Evolutionary conservation across 2,797 vertebrate species (phyloP), one percentile per base, ranked within the genome.

Genomic region (Sebastes taczanowskii): DNA sequence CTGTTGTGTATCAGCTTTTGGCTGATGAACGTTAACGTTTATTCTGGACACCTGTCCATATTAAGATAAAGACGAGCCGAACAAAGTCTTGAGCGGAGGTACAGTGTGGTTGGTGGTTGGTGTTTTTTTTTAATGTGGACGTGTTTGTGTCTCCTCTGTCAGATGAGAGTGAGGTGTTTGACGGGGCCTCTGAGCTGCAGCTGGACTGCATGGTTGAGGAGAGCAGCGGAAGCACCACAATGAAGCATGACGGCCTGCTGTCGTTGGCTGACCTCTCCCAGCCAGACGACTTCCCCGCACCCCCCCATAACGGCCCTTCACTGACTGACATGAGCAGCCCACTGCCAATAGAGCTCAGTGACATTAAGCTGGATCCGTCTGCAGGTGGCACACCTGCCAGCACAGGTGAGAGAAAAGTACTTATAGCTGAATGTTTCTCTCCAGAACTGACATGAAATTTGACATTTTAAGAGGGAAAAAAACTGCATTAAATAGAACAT

Each of bases 121-220:
- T 35, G 22, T 6, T 38, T 16, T 16, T 16, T 30, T 35, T 73
- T 10, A 73, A 11, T 53, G 4, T 68, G n/a, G 22, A 22, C 61
- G 25, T 29, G 30, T 65, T 35, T 76, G n/a, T 71, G 35, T 58
- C 8, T 42, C 56, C 42, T 32, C 30, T 34, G 22, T 71, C 85
- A 96, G 96, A 93, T 92, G 94, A 94, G 88, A 95, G 88, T 80
- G 95, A 94, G 90, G 94, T 92, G 85, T 94, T 95, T 88, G 92
- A 89, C 66, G 73, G 89, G 75, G 71, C 92, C 86, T 80, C 92
- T 78, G 91, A 93, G 84, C 88, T 93, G 91, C 95, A 94, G 92
- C 91, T 93, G 88, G 94, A 94, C 88, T 90, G 90, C 89, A 84
- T 91, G 89, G 90, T 86, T 86, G 90, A 95, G 86, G 92, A 95